Evolutionary conservation across 2,113 vertebrate genomes (phyloP), one percentile per base, ranked within the genome.

Genomic region (Psittacus erithacus): DNA sequence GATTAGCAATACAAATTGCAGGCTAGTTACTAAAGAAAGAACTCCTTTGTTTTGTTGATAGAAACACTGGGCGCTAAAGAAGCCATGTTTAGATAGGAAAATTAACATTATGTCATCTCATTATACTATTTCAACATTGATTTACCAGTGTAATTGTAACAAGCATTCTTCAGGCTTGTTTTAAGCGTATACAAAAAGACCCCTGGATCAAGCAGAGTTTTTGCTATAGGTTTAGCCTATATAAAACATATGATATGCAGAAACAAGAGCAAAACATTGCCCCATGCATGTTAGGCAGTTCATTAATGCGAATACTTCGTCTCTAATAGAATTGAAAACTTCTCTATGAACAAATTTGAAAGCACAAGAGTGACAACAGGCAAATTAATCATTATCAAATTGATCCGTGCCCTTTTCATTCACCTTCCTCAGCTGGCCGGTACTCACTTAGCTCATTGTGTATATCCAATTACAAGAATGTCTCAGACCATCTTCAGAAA

Each of bases 331-430:
- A 97, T 70, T 95, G 96, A 97, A 97, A 97, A 97, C 71, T 78
- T 88, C 76, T 96, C 88, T 79, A 39, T 87, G 92, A 97, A 92
- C 91, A 94, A 94, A 91, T 93, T 77, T 96, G 92, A 97, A 96
- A 95, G 64, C 81, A 75, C 69, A 64, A 94, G 85, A 84, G 63
- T 95, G 96, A 93, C 91, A 88, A 85, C 95, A 97, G 96, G 92
- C 84, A 97, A 97, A 98, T 96, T 92, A 96, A 95, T 96, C 94
- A 82, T 92, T 97, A 97, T 96, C 94, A 95, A 92, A 95, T 76
- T 96, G 92, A 94, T 98, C 94, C 71, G 46, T 94, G 84, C 82
- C 92, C 88, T 95, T 97, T 89, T 79, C 83, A 19, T 95, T 95
- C 97, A 92, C 94, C 77, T 95, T 96, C 89, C 83, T 94, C 71